Conservation (phyloP, 2,888 invertebrate species). For the Latheticus oryzae region DNA sequence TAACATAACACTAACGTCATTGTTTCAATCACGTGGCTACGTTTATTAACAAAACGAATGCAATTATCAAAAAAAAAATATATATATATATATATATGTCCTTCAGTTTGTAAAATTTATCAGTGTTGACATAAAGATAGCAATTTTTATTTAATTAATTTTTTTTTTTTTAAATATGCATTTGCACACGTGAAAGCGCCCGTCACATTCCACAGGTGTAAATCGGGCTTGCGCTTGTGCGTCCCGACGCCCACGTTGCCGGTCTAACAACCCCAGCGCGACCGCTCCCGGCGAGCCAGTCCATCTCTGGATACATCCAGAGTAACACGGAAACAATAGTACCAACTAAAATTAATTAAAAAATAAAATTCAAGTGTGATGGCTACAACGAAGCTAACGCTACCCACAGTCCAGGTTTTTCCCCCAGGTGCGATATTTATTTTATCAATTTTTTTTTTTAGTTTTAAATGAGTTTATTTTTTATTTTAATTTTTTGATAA, state of each 20-base stretch:
- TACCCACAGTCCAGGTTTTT: slow-evolving; percentile 24
- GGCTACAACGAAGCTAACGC: slow-evolving; percentile 4
- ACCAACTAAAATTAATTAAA: no score
- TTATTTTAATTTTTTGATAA: slow-evolving; percentile 27
- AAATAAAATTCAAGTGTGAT: no score
- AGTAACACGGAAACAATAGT: slow-evolving; percentile 4
- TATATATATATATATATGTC: no score
- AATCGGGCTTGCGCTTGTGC: slow-evolving; percentile 54
- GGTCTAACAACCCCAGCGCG: slow-evolving; percentile 53
- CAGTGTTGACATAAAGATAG: no score
- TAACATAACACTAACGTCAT: slow-evolving; percentile 11
- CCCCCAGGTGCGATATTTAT: slow-evolving; percentile 26
- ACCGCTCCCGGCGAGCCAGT: slow-evolving; percentile 46
- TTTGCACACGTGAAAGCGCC: slow-evolving; percentile 38
- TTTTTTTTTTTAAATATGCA: slow-evolving; percentile 17
- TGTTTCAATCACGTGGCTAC: slow-evolving; percentile 36
- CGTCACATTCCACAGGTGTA: slow-evolving; percentile 50
- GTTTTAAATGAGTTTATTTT: slow-evolving; percentile 1
- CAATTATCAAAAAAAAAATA: no score
- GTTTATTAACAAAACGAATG: slow-evolving; percentile 26
- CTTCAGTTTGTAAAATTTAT: no score
- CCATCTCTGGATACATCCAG: slow-evolving; percentile 33
- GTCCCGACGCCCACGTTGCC: slow-evolving; percentile 54
- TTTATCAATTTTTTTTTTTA: slow-evolving; percentile 6
- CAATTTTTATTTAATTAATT: slow-evolving; percentile 1